phyloP scores from a whole-genome alignment of 2,113 vertebrate genomes.

The Uria aalge region DNA sequence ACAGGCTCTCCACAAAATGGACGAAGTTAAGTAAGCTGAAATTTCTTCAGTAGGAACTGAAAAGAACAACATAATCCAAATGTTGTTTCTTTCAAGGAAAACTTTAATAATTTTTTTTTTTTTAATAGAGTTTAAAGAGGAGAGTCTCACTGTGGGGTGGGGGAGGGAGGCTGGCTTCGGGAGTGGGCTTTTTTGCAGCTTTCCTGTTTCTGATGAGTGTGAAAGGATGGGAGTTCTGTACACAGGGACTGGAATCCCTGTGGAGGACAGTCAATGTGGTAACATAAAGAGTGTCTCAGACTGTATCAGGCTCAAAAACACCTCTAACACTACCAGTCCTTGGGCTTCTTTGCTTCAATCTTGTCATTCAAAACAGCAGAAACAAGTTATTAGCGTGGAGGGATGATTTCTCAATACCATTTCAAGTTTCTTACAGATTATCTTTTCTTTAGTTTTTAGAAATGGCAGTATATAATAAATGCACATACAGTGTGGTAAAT shows the following conservation, averaged over 20 bases:
- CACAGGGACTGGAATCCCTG: not conserved
- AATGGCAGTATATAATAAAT: not conserved
- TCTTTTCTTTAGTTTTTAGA: not conserved
- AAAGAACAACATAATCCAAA: not conserved
- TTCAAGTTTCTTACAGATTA: not conserved
- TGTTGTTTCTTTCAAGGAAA: not conserved
- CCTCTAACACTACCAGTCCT: not conserved
- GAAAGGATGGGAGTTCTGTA: not conserved
- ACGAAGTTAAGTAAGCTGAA: not conserved
- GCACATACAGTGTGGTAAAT: not conserved
- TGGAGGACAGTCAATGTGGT: not conserved
- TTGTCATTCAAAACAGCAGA: not conserved
- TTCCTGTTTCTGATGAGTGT: not conserved
- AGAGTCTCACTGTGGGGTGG: accelerated
- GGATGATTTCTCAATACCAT: not conserved
- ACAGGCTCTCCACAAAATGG: not conserved
- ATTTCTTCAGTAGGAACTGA: not conserved
- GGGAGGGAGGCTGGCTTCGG: not conserved
- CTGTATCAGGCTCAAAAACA: not conserved
- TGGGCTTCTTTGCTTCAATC: not conserved
- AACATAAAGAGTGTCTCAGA: not conserved
- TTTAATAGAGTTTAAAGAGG: not conserved
- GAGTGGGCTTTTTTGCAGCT: not conserved
- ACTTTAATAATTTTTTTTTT: not conserved
- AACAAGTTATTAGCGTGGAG: not conserved